Percentiles rank a stretch among this genome's conserved stretches.
Conservation (phyloP, 2,888 invertebrate genomes). For the Anaspis maculata region DNA sequence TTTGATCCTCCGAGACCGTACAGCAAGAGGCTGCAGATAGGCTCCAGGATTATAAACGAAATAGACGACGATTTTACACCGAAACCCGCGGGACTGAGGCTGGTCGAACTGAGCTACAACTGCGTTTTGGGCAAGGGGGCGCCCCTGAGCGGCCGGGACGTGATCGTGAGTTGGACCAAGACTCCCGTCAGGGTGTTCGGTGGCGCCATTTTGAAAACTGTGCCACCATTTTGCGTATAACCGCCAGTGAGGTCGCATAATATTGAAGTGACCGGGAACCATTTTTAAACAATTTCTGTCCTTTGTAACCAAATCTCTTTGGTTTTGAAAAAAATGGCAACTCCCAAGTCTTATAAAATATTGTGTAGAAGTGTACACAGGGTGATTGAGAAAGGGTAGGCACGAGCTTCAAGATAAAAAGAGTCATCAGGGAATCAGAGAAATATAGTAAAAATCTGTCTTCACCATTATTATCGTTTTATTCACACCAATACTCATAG, state of each 20-base stretch:
- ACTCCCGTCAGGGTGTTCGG: slow-evolving; percentile 61
- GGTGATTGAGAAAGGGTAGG: too few relatives aligned
- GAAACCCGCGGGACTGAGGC: slow-evolving; percentile 40
- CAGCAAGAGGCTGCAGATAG: slow-evolving; percentile 2
- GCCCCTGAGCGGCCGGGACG: slow-evolving; percentile 40
- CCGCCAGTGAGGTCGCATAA: background rate
- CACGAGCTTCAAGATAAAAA: too few relatives aligned
- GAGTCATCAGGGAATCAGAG: too few relatives aligned
- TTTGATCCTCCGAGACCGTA: background rate
- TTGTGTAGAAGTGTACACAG: too few relatives aligned
- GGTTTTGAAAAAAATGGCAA: too few relatives aligned
- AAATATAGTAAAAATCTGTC: too few relatives aligned
- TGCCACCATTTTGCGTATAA: slow-evolving; percentile 48
- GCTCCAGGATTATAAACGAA: slow-evolving; percentile 13
- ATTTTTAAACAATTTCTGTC: too few relatives aligned
- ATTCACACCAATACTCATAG: too few relatives aligned
- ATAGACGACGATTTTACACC: slow-evolving; percentile 13
- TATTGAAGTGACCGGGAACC: too few relatives aligned
- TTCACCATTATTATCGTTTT: too few relatives aligned
- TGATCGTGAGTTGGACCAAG: slow-evolving; percentile 58
- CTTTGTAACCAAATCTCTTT: too few relatives aligned
- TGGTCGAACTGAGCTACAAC: slow-evolving; percentile 43
- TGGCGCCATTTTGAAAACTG: slow-evolving; percentile 53
- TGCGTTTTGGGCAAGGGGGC: slow-evolving; percentile 46
- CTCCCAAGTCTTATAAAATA: too few relatives aligned